Evolutionary conservation across 2,888 invertebrate species (phyloP).

Genomic region (Arrhopalites spinosus): DNA sequence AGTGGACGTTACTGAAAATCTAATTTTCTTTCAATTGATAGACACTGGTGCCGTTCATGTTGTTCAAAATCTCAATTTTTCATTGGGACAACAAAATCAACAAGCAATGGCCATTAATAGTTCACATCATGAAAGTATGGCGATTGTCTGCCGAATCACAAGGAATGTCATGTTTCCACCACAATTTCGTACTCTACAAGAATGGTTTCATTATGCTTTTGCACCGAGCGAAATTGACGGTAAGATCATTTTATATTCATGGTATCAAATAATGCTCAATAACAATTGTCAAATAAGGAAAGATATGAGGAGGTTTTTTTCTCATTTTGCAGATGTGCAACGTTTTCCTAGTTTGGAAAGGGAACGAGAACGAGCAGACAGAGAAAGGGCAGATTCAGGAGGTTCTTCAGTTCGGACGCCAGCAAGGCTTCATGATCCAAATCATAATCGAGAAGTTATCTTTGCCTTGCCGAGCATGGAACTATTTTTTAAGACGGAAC

Average conservation of each 20-base stretch:
- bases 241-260: slow-evolving; percentile 59
- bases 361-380: slow-evolving; percentile 64
- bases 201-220: slow-evolving; percentile 98
- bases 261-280: too few relatives aligned
- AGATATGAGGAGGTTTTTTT: background rate
- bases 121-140: slow-evolving; percentile 84
- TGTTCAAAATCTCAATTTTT: slow-evolving; percentile 87
- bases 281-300: too few relatives aligned
- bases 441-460: slow-evolving; percentile 91
- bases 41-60: slow-evolving; percentile 74
- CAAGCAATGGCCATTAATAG: slow-evolving; percentile 63
- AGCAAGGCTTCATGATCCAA: slow-evolving; percentile 72
- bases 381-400: slow-evolving; percentile 59
- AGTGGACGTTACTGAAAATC: too few relatives aligned
- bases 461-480: slow-evolving; percentile 93
- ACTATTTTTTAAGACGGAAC: slow-evolving; percentile 90
- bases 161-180: slow-evolving; percentile 92
- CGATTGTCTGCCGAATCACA: slow-evolving; percentile 89
- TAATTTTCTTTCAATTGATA: slow-evolving; percentile 33
- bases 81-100: slow-evolving; percentile 73
- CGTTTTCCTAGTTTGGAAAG: slow-evolving; percentile 86
- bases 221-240: slow-evolving; percentile 93
- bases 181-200: slow-evolving; percentile 89
- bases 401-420: slow-evolving; percentile 60
- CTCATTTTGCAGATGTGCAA: slow-evolving; percentile 73